A percentile compares a stretch with the other conserved stretches of the same genome.
phyloP scores from a whole-genome alignment of 2,797 vertebrate genomes.

The Diglossa cyanea region DNA sequence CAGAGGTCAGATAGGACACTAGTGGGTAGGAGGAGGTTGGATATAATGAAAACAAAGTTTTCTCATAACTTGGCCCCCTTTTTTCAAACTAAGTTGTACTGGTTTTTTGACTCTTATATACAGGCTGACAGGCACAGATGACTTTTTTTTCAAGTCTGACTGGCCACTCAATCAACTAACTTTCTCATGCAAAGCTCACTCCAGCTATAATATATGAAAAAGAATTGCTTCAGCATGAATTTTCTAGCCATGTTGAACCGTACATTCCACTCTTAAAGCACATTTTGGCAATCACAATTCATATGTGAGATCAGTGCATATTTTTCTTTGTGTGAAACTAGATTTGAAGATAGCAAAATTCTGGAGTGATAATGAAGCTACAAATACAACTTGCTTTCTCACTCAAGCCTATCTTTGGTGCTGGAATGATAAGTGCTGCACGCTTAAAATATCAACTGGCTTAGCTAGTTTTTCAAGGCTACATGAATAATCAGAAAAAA shows the following conservation, averaged over 20 bases:
- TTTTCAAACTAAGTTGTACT: neutral
- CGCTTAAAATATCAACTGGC: neutral
- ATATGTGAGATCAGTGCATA: neutral
- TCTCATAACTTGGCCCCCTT: neutral
- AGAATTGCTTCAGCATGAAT: neutral
- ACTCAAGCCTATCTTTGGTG: neutral
- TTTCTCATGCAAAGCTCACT: neutral
- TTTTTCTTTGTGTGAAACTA: slow-evolving; percentile 1
- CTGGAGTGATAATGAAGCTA: slow-evolving; percentile 10
- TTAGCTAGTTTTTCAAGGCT: neutral
- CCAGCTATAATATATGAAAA: neutral
- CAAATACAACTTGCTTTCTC: neutral
- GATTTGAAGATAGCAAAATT: neutral
- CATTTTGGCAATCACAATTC: neutral
- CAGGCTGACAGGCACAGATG: neutral
- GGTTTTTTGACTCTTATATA: neutral
- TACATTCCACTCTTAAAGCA: neutral
- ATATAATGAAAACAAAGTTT: neutral
- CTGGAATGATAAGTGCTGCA: neutral
- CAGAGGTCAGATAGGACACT: neutral
- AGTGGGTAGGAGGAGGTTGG: neutral
- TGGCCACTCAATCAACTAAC: neutral
- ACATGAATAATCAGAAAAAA: neutral
- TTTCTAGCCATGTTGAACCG: neutral
- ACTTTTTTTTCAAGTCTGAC: neutral